Conservation (phyloP, 2,113 vertebrate genomes). For the Tetrax tetrax region DNA sequence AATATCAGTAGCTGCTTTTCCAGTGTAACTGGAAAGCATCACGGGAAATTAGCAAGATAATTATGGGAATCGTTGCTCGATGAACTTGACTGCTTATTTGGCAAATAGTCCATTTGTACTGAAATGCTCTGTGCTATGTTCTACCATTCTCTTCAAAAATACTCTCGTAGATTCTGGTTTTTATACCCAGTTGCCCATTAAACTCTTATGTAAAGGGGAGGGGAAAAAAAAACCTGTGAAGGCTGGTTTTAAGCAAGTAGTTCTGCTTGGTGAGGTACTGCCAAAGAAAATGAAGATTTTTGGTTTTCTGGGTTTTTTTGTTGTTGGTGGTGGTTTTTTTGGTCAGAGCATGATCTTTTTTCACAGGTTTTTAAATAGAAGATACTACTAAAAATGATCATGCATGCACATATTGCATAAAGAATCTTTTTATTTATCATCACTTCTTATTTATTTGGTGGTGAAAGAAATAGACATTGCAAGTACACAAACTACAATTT, state of each 20-base stretch:
- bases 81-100: not conserved
- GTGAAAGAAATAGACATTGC: conserved; percentile 11
- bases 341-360: not conserved
- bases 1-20: conserved; percentile 12
- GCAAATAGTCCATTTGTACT: not conserved
- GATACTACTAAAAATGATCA: not conserved
- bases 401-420: not conserved
- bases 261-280: not conserved
- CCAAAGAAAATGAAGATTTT: not conserved
- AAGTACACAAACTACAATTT: not conserved
- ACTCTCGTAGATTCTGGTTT: not conserved
- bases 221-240: not conserved
- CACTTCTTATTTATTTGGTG: not conserved
- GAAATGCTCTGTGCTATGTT: not conserved
- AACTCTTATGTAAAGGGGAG: not conserved
- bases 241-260: not conserved
- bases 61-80: not conserved
- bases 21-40: not conserved
- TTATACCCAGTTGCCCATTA: not conserved
- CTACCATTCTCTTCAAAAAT: not conserved
- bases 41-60: not conserved
- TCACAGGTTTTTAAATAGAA: not conserved
- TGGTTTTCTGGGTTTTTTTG: too few relatives aligned
- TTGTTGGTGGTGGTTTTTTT: too few relatives aligned
- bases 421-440: not conserved